These are phyloP conservation scores for Arizona elegans DNA, from an alignment of 2,113 vertebrate species.

Conservation along the genomic window DNA sequence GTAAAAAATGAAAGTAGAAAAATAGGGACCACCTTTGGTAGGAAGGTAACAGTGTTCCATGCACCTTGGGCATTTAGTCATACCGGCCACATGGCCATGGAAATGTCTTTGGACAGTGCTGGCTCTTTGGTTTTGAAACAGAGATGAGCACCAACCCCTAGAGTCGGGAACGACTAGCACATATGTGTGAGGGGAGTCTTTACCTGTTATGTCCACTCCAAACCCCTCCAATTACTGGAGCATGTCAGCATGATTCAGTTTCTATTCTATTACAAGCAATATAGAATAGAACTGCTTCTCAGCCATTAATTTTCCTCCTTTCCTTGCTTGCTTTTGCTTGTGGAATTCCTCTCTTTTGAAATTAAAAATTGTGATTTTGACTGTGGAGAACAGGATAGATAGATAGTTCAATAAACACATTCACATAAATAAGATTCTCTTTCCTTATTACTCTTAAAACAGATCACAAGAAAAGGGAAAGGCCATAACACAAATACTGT, in stretches of 20 bases:
- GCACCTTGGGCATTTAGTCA: too few species aligned
- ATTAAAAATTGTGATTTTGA: neutral
- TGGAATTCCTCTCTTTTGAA: neutral
- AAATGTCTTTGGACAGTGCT: too few species aligned
- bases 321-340: neutral
- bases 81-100: too few species aligned
- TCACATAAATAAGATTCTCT: neutral
- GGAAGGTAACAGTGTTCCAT: too few species aligned
- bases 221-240: neutral
- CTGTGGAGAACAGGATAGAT: too few species aligned
- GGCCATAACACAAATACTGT: neutral
- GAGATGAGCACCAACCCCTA: too few species aligned
- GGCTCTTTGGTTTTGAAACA: too few species aligned
- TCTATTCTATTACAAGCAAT: neutral
- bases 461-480: neutral
- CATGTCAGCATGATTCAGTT: neutral
- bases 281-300: neutral
- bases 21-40: too few species aligned
- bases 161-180: too few species aligned
- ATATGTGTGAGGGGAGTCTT: too few species aligned
- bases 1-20: too few species aligned
- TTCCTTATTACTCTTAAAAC: neutral
- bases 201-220: neutral
- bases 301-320: neutral
- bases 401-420: neutral